Evolutionary conservation across 1,140 invertebrate species (phyloP).

Genomic region (Aricia agestis): DNA sequence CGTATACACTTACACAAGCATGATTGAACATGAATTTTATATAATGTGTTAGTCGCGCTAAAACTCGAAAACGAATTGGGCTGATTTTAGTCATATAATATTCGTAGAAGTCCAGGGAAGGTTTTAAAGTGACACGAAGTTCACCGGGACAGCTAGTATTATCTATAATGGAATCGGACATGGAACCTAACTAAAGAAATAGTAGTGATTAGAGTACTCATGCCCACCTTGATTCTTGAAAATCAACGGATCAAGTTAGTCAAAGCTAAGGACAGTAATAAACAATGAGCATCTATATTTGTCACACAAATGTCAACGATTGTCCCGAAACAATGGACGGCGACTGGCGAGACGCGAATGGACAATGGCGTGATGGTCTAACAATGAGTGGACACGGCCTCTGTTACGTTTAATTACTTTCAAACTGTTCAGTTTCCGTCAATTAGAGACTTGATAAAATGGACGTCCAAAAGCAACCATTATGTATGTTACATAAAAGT

Average conservation of each 20-base stretch:
- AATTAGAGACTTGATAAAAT: neutral
- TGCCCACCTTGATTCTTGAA: neutral
- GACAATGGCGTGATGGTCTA: slow-evolving; percentile 4
- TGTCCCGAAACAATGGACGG: slow-evolving; percentile 10
- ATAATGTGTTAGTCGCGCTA: too few relatives aligned
- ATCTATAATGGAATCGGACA: too few relatives aligned
- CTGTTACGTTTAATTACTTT: slow-evolving; percentile 8
- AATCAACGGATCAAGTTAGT: neutral
- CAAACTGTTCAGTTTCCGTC: neutral
- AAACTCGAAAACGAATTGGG: too few relatives aligned
- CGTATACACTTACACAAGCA: too few relatives aligned
- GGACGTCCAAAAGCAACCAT: neutral
- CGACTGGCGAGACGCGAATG: slow-evolving; percentile 7
- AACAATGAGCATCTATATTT: slow-evolving; percentile 14
- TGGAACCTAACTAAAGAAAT: too few relatives aligned
- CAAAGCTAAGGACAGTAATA: neutral
- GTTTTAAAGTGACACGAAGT: too few relatives aligned
- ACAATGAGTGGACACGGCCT: slow-evolving; percentile 9
- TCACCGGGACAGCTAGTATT: too few relatives aligned
- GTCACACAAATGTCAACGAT: slow-evolving; percentile 6
- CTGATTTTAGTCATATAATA: too few relatives aligned
- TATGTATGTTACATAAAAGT: neutral
- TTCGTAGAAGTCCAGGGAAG: too few relatives aligned
- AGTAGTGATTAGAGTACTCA: neutral
- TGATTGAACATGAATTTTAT: too few relatives aligned